phyloP scores from a whole-genome alignment of 1,140 invertebrate genomes.

The Acyrthosiphon pisum region DNA sequence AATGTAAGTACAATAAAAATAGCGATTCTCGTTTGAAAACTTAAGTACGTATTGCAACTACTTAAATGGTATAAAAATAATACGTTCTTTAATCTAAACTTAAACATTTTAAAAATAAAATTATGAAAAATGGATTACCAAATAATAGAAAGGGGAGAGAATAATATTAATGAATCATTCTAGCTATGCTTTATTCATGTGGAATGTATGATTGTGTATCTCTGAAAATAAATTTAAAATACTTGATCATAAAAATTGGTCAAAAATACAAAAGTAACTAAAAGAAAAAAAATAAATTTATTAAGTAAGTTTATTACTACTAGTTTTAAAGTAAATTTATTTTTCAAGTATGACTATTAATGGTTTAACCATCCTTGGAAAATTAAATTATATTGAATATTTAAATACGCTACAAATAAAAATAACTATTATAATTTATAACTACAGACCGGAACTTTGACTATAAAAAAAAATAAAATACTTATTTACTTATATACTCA shows the following conservation, averaged over 20 bases:
- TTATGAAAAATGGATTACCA: neutral
- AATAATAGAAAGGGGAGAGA: neutral
- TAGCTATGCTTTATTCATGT: neutral
- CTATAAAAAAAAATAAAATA: slow-evolving; percentile 5
- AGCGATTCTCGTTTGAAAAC: too few relatives aligned
- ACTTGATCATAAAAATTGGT: neutral
- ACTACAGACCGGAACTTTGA: neutral
- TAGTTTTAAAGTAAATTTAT: neutral
- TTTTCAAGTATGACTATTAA: neutral
- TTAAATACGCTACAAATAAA: neutral
- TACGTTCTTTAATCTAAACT: too few relatives aligned
- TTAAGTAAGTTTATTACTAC: neutral
- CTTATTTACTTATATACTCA: neutral
- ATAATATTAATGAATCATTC: neutral
- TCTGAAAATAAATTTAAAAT: neutral
- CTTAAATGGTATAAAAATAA: neutral
- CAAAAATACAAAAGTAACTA: neutral
- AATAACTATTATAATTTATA: neutral
- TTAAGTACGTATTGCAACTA: too few relatives aligned
- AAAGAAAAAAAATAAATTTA: neutral
- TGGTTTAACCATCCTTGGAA: neutral
- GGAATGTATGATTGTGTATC: neutral
- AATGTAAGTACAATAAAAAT: too few relatives aligned
- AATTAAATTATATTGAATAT: neutral
- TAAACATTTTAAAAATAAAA: neutral